Percentiles rank a stretch among this genome's conserved stretches.
Evolutionary conservation across 2,113 vertebrate species (phyloP).

Genomic region (Gorsachius goisagi): DNA sequence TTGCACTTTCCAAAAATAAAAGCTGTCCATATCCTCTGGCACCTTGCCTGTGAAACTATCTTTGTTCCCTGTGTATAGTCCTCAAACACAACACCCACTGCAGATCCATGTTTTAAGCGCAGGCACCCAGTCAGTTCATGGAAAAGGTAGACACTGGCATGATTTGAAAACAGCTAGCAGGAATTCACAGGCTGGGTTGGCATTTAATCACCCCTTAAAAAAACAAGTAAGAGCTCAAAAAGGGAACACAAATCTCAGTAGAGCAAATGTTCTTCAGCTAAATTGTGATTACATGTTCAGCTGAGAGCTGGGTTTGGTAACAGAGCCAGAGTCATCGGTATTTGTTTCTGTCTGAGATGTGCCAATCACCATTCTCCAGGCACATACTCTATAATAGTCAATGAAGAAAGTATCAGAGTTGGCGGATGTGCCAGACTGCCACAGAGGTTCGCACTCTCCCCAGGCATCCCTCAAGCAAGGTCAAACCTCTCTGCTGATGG

Average conservation of each 20-base stretch:
- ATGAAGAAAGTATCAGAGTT: fast-evolving
- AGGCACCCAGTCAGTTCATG: neutral
- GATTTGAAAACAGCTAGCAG: neutral
- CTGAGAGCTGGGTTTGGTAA: neutral
- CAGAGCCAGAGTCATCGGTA: neutral
- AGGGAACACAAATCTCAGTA: neutral
- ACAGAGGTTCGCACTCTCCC: neutral
- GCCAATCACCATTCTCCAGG: neutral
- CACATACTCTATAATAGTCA: neutral
- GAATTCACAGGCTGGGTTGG: neutral
- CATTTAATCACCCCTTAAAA: neutral
- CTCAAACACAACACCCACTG: neutral
- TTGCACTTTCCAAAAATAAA: neutral
- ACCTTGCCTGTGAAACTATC: neutral
- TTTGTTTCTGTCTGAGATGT: neutral
- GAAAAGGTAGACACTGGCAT: neutral
- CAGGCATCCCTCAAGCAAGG: neutral
- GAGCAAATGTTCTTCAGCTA: neutral
- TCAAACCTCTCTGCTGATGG: neutral
- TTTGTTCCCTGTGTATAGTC: neutral
- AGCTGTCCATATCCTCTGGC: neutral
- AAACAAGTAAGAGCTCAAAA: neutral
- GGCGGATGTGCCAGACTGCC: neutral
- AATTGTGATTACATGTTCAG: neutral
- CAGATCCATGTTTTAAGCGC: neutral